Conservation (phyloP, 2,888 invertebrate species). For the Catocala nupta region DNA sequence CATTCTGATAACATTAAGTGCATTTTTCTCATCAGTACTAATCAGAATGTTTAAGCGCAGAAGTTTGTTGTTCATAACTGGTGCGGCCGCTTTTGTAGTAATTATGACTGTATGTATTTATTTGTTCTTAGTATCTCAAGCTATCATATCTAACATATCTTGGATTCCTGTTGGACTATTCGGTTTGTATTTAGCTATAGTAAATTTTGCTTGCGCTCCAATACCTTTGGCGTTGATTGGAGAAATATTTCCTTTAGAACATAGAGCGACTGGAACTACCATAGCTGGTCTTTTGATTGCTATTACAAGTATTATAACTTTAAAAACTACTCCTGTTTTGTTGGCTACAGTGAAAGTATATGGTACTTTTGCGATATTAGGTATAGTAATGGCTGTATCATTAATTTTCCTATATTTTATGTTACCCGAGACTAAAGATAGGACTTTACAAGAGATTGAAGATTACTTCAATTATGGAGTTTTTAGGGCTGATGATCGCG, state of each 20-base stretch:
- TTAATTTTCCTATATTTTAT: slow-evolving; percentile 52
- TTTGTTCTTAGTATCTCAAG: slow-evolving; percentile 39
- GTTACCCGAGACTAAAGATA: slow-evolving; percentile 60
- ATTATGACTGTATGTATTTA: slow-evolving; percentile 46
- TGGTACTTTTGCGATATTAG: slow-evolving; percentile 59
- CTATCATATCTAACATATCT: slow-evolving; percentile 37
- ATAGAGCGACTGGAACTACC: slow-evolving; percentile 48
- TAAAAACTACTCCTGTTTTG: slow-evolving; percentile 44
- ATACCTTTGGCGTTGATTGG: slow-evolving; percentile 56
- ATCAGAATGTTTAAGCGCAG: slow-evolving; percentile 49
- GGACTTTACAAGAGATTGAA: slow-evolving; percentile 58
- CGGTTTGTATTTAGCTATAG: slow-evolving; percentile 50
- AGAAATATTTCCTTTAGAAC: slow-evolving; percentile 57
- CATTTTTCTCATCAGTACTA: slow-evolving; percentile 43
- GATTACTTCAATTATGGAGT: slow-evolving; percentile 50
- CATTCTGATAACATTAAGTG: slow-evolving; percentile 47
- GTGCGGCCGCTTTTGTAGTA: slow-evolving; percentile 43
- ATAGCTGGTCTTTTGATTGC: slow-evolving; percentile 48
- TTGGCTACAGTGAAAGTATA: slow-evolving; percentile 50
- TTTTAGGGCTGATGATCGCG: slow-evolving; percentile 28
- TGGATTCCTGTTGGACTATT: slow-evolving; percentile 52
- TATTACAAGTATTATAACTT: slow-evolving; percentile 32
- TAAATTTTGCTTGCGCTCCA: slow-evolving; percentile 55
- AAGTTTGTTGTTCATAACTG: slow-evolving; percentile 58
- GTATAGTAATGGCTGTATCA: slow-evolving; percentile 39